phyloP scores from a whole-genome alignment of 2,113 vertebrate genomes.

The Hystrix brachyura region DNA sequence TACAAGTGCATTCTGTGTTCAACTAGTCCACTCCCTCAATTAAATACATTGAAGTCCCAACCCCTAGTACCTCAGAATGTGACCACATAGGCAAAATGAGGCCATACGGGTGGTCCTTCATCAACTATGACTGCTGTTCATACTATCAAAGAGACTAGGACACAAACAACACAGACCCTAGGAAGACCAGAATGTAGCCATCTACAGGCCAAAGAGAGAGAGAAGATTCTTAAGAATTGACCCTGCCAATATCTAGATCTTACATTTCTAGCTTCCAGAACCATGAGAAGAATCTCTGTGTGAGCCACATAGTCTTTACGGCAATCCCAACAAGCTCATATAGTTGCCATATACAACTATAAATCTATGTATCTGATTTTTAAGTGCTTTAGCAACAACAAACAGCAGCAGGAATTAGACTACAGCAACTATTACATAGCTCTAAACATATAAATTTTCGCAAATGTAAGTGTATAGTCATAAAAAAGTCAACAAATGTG shows the following conservation, averaged over 20 bases:
- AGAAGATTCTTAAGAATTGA: background rate
- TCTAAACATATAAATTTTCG: background rate
- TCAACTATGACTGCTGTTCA: background rate
- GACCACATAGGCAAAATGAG: background rate
- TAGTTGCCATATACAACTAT: rapidly evolving
- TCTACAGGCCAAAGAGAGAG: background rate
- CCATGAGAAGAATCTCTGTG: background rate
- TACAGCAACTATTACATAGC: background rate
- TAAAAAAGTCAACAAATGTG: background rate
- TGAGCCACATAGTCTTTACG: background rate
- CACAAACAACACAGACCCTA: background rate
- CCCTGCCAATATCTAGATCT: background rate
- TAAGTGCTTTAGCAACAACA: background rate
- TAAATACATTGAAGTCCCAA: background rate
- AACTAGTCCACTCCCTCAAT: background rate
- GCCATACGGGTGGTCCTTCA: background rate
- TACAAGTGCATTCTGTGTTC: background rate
- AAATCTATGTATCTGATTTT: background rate
- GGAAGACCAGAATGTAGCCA: background rate
- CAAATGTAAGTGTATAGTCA: background rate
- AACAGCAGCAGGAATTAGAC: background rate
- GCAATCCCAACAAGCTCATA: background rate
- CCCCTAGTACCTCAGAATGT: background rate
- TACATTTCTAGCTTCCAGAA: background rate
- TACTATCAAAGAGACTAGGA: background rate